Conservation (phyloP, 2,888 invertebrate species). For the Calephelis perditalis region DNA sequence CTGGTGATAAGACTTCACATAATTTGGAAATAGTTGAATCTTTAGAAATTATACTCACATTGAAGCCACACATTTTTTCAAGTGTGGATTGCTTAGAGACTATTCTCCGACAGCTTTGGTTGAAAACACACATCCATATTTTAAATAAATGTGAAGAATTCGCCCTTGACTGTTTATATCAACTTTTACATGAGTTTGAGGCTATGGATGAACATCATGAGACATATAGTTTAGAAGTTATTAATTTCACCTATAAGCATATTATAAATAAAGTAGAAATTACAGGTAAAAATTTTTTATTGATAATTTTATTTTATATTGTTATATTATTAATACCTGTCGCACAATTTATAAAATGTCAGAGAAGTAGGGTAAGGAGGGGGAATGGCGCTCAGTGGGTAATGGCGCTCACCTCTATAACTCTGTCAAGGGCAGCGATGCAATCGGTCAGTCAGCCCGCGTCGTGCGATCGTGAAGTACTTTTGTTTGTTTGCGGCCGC, state of each 20-base stretch:
- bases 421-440: too few species aligned
- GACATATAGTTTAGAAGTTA: conserved; percentile 46
- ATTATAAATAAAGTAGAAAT: conserved; percentile 54
- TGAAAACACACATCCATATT: conserved; percentile 60
- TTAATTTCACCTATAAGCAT: conserved; percentile 63
- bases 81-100: conserved; percentile 54
- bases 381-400: too few species aligned
- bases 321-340: too few species aligned
- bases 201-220: conserved; percentile 60
- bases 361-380: too few species aligned
- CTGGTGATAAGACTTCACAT: conserved; percentile 42
- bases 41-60: conserved; percentile 52
- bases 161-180: conserved; percentile 63
- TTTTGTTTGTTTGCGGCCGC: too few species aligned
- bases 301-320: too few species aligned
- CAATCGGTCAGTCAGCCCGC: too few species aligned
- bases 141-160: conserved; percentile 60
- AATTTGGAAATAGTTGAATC: conserved; percentile 54
- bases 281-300: too few species aligned
- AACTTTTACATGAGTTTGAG: conserved; percentile 62
- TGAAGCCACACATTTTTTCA: conserved; percentile 56
- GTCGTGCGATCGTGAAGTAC: too few species aligned
- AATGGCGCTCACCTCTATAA: too few species aligned
- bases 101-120: conserved; percentile 60
- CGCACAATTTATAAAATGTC: too few species aligned